Percentiles rank a stretch among this genome's conserved stretches.
phyloP scores from a whole-genome alignment of 2,113 vertebrate species.

The Spheniscus mendiculus region DNA sequence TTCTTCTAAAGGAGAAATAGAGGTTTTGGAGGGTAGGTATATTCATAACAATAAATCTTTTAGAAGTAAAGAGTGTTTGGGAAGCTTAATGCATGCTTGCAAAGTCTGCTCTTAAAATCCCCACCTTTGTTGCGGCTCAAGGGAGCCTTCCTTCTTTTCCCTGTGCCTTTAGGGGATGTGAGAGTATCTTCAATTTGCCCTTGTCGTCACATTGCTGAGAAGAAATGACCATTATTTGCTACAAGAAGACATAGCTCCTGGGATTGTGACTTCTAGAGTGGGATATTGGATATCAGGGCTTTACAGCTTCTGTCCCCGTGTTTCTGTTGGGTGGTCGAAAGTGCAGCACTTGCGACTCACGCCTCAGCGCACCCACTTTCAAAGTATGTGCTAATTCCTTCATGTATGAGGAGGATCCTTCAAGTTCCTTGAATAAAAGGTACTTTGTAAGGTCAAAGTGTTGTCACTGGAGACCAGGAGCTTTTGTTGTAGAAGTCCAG shows the following conservation, averaged over 20 bases:
- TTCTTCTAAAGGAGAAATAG: neutral
- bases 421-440: neutral
- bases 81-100: neutral
- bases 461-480: neutral
- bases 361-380: neutral
- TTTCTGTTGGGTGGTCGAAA: neutral
- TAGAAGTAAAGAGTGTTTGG: neutral
- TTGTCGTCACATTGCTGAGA: neutral
- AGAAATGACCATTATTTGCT: neutral
- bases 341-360: fast-evolving
- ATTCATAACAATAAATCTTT: neutral
- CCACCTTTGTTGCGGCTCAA: neutral
- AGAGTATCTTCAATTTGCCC: neutral
- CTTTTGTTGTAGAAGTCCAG: neutral
- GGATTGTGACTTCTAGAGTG: neutral
- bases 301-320: fast-evolving
- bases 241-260: neutral
- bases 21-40: neutral
- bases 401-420: fast-evolving
- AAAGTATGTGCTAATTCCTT: neutral
- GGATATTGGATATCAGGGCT: neutral
- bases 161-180: neutral
- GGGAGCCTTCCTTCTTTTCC: neutral
- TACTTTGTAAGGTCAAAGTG: neutral
- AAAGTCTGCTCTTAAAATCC: neutral